Base-by-base conservation (phyloP, 1,140 invertebrate species). In the Macrocentrus cingulum region DNA sequence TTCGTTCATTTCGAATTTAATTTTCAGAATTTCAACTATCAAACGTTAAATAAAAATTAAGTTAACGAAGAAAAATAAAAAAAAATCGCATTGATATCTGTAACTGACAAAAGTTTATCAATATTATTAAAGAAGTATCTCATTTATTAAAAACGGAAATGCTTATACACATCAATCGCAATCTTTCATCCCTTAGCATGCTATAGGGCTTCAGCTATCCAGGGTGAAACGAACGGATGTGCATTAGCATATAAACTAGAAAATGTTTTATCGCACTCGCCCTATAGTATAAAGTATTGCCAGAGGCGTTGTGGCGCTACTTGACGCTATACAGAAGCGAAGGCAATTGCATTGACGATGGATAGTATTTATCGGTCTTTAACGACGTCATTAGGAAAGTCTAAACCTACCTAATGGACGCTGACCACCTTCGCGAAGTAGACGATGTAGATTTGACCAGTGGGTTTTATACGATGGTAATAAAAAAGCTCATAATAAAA, bases 221-320 rank as follows among this genome's bases (percentile, higher is more conserved):
- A 29, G 23, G n/a, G 49, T 1, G 18, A 23, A 48, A 55, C 44
- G 34, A 37, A 56, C 41, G 18, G 54, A 23, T 44, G 53, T 44
- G 23, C 44, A 61, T 61, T 61, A 57, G 54, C 60, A 61, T 61
- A 61, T 58, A 61, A 61, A 61, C 60, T 57, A 57, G 60, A 61
- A 61, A 44, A 51, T 57, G 44, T 61, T 61, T 61, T 58, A 61
- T 61, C 41, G 49, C 54, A 37, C 44, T 59, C 25, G 4, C 25
- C 9, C 25, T n/a, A n/a, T 29, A 5, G 25, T 9, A 39, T 37
- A 13, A 6, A 44, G 13, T 18, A 36, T 45, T 23, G 56, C 16
- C 19, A 29, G 44, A 48, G 25, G 25, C 9, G 25, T 9, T 29
- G 25, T 29, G 9, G 4, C n/a, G n/a, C n/a, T 29, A 9, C 25